Conservation (phyloP, 2,888 invertebrate species). For the Miltochrista miniata region DNA sequence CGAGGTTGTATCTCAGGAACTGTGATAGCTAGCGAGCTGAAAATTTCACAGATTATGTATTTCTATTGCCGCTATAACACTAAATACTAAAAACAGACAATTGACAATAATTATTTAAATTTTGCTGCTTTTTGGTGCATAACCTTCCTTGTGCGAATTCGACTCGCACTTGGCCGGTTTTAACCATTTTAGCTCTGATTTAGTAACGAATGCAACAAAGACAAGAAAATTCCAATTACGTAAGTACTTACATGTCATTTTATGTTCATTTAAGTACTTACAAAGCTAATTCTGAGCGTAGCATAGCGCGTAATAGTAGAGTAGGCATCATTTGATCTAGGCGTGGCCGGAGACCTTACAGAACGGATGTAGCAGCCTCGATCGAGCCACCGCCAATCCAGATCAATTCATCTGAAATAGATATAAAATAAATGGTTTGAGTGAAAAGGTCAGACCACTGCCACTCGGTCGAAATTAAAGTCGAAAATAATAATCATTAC, state of each 20-base stretch:
- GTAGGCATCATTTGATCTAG: constrained; percentile 65
- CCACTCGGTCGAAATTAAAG: constrained; percentile 69
- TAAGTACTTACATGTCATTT: constrained; percentile 40
- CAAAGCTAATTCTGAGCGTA: constrained; percentile 32
- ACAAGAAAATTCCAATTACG: constrained; percentile 30
- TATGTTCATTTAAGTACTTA: constrained; percentile 11
- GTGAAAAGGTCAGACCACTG: constrained; percentile 77
- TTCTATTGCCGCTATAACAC: no score
- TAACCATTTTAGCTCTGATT: constrained; percentile 17
- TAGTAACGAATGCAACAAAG: constrained; percentile 23
- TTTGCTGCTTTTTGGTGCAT: no score
- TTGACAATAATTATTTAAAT: no score
- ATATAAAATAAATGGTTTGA: constrained; percentile 61
- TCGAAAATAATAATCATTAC: constrained; percentile 74
- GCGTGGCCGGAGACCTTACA: constrained; percentile 74
- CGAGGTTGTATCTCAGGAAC: no score
- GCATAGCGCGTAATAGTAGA: constrained; percentile 46
- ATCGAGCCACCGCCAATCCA: constrained; percentile 56
- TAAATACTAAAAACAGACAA: no score
- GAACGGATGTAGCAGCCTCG: constrained; percentile 79
- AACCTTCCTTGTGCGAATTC: no score
- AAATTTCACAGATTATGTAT: no score
- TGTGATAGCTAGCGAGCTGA: no score
- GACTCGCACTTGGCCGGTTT: no score
- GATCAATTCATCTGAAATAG: constrained; percentile 68